Percentiles rank a stretch among this genome's conserved stretches.
phyloP scores from a whole-genome alignment of 2,113 vertebrate genomes.

The Hippotragus niger region DNA sequence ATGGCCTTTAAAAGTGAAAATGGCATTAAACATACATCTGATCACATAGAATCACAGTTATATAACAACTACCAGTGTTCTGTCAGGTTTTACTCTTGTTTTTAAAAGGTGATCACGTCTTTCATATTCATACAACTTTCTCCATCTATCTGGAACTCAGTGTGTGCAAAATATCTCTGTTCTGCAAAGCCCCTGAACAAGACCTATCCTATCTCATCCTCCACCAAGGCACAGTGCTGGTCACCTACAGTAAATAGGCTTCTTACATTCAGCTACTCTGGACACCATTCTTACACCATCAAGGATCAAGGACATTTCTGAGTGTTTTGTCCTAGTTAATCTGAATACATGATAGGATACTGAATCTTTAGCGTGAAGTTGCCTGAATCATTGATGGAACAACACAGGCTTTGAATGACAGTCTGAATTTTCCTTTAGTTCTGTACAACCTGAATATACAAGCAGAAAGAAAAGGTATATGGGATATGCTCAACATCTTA shows the following conservation, averaged over 20 bases:
- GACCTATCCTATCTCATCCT: background rate
- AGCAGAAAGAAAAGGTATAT: background rate
- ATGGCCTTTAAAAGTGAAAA: conserved; percentile 31
- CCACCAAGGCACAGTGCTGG: background rate
- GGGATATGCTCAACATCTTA: background rate
- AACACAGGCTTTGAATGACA: background rate
- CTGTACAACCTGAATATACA: background rate
- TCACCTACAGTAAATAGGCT: background rate
- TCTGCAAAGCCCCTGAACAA: background rate
- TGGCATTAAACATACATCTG: background rate
- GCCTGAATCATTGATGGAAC: conserved; percentile 10
- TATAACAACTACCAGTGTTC: background rate
- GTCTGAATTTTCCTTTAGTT: background rate
- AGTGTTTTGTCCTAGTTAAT: conserved; percentile 14
- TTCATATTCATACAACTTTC: conserved; percentile 14
- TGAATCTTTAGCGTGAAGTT: background rate
- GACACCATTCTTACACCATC: background rate
- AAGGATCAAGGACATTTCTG: background rate
- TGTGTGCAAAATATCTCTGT: background rate
- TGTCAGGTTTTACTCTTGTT: background rate
- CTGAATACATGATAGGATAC: background rate
- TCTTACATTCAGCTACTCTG: background rate
- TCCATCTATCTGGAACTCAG: background rate
- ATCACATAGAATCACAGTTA: background rate
- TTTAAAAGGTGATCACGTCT: conserved; percentile 30